Evolutionary conservation across 1,140 invertebrate genomes (phyloP).

Genomic region (Drosophila murphyi): DNA sequence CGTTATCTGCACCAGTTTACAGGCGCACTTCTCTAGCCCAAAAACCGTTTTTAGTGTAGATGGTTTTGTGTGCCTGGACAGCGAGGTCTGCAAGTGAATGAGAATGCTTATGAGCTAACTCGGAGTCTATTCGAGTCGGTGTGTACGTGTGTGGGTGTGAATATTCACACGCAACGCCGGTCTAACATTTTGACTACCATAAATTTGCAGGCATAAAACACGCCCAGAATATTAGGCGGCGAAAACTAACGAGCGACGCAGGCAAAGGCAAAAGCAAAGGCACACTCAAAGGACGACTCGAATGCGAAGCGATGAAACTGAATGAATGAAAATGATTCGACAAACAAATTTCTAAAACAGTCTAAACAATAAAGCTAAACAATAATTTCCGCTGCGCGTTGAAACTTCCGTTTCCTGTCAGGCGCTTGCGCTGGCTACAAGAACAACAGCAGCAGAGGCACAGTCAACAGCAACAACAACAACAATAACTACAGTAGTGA

Average conservation of each 20-base stretch:
- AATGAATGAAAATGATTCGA: conserved; percentile 78
- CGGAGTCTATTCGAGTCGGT: conserved; percentile 18
- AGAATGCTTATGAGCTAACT: conserved; percentile 29
- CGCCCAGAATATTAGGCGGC: conserved; percentile 64
- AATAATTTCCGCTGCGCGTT: conserved; percentile 78
- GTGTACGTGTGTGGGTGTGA: conserved; percentile 18
- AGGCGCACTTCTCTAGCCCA: not conserved
- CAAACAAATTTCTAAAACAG: conserved; percentile 81
- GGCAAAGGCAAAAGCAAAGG: conserved; percentile 15
- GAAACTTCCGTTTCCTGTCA: conserved; percentile 80
- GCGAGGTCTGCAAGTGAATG: conserved; percentile 53
- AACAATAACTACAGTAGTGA: conserved; percentile 32
- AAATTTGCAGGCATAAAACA: conserved; percentile 65
- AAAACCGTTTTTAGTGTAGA: conserved; percentile 5
- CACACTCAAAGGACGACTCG: conserved; percentile 24
- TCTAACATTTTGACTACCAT: conserved; percentile 54
- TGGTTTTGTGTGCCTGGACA: not conserved
- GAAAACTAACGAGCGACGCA: conserved; percentile 35
- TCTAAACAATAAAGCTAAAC: conserved; percentile 80
- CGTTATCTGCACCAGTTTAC: not conserved
- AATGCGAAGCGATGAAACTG: conserved; percentile 47
- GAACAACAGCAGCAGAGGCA: conserved; percentile 37
- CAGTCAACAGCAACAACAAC: conserved; percentile 14
- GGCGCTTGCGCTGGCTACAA: conserved; percentile 47
- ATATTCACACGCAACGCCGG: conserved; percentile 43